Evolutionary conservation across 2,113 vertebrate genomes (phyloP), one percentile per base, ranked within the genome.

Genomic region (Damaliscus lunatus): DNA sequence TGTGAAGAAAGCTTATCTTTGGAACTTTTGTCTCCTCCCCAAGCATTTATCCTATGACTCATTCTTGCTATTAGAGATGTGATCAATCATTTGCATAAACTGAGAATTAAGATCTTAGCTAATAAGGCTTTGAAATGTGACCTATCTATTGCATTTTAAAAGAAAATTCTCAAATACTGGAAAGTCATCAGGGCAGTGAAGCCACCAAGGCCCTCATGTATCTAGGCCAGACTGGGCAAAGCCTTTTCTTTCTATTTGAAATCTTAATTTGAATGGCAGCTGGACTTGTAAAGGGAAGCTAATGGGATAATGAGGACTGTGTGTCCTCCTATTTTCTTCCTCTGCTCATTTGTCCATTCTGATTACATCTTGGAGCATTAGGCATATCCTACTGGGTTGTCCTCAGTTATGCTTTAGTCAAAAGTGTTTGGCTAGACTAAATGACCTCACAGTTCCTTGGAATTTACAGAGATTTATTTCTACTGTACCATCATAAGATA

Each of bases 61-160:
- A 94, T 90, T 67, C 50, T 94, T 92, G 50, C 50, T 90, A 16
- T 90, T 71, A 95, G 55, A 81, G 57, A 71, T 52, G 82, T 87
- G 86, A 93, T 85, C 81, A 90, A 91, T 90, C 80, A 60, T 80
- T 95, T 53, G 33, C 62, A 90, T 90, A 95, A 95, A 82, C 55
- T 52, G 52, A 74, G 36, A 90, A 82, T 93, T 83, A 91, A 87
- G 43, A 55, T 91, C 36, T 74, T 89, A 62, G 88, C 43, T 92
- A 95, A 71, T 90, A 82, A 90, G 84, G 25, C 60, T 86, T 86
- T 92, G 88, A 94, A 80, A 82, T 97, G 80, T 62, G 80, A 80
- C 31, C 27, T 31, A n/a, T 67, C 27, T 31, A 31, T 50, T 16
- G 95, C 53, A 93, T 89, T 89, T 91, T 57, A 86, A 93, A 71